phyloP scores from a whole-genome alignment of 2,113 vertebrate genomes.

The Pagrus major region DNA sequence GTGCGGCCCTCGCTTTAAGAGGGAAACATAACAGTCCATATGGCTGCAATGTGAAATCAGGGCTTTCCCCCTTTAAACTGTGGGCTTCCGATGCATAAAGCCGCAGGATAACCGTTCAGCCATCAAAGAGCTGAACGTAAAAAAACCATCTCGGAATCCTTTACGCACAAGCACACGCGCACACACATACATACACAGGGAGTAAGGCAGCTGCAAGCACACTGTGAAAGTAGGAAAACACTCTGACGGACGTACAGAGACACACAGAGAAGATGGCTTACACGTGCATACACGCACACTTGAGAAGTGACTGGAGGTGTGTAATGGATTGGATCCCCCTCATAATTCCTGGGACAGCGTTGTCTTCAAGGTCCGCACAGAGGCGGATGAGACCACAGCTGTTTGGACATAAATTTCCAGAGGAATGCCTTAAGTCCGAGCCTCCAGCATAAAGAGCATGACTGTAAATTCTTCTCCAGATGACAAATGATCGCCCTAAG shows the following conservation, averaged over 20 bases:
- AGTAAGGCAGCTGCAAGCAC: slow-evolving; percentile 63
- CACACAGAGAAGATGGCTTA: slow-evolving; percentile 64
- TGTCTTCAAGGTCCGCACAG: slow-evolving; percentile 72
- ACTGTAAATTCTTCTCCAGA: slow-evolving; percentile 75
- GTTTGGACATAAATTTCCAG: slow-evolving; percentile 83
- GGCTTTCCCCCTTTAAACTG: slow-evolving; percentile 56
- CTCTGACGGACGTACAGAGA: slow-evolving; percentile 50
- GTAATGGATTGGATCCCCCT: slow-evolving; percentile 82
- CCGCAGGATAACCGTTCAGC: slow-evolving; percentile 52
- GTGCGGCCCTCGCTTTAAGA: slow-evolving; percentile 15
- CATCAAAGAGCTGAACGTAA: slow-evolving; percentile 70
- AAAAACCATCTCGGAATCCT: slow-evolving; percentile 59
- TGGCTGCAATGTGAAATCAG: slow-evolving; percentile 65
- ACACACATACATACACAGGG: slow-evolving; percentile 23
- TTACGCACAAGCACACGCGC: slow-evolving; percentile 28
- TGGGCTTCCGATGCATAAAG: slow-evolving; percentile 63
- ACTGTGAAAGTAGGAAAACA: slow-evolving; percentile 49
- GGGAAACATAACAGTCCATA: slow-evolving; percentile 39
- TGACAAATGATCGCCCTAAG: slow-evolving; percentile 78
- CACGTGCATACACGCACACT: slow-evolving; percentile 47
- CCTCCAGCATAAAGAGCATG: slow-evolving; percentile 71
- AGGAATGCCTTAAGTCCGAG: slow-evolving; percentile 79
- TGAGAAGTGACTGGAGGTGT: slow-evolving; percentile 71
- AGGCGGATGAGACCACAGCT: slow-evolving; percentile 82
- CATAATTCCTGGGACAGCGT: slow-evolving; percentile 76